Conservation (phyloP, 2,113 vertebrate genomes). For the Ardeotis arabs region DNA sequence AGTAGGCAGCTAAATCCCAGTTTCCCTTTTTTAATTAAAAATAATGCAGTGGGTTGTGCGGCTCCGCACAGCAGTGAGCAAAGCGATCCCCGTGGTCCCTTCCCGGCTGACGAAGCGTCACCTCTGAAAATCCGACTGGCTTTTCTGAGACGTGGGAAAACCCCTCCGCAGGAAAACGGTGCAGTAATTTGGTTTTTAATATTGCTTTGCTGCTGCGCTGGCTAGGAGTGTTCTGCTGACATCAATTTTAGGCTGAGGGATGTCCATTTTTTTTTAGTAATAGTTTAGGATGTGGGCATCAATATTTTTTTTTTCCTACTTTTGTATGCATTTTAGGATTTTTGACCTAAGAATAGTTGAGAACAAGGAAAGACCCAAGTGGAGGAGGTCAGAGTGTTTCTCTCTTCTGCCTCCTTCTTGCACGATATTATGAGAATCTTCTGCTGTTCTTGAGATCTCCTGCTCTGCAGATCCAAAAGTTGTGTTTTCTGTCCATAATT, state of each 20-base stretch:
- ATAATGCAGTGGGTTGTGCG: background rate
- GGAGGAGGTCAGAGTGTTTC: background rate
- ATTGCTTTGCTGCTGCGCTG: background rate
- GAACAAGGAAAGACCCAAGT: background rate
- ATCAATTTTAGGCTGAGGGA: background rate
- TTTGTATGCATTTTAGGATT: background rate
- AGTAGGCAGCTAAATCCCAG: background rate
- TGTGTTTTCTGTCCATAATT: background rate
- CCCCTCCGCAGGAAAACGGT: background rate
- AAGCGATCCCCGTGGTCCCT: background rate
- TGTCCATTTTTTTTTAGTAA: background rate
- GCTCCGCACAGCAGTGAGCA: background rate
- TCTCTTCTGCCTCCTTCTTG: background rate
- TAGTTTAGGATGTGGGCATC: background rate
- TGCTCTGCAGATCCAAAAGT: background rate
- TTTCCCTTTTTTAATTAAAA: slow-evolving; percentile 39
- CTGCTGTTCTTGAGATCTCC: background rate
- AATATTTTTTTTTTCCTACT: background rate
- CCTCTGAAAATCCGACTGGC: background rate
- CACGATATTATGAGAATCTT: background rate
- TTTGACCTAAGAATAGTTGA: background rate
- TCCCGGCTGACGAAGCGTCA: background rate
- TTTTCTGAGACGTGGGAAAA: background rate
- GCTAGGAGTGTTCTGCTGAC: background rate
- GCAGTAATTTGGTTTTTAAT: background rate